These are phyloP conservation scores for Mythimna albipuncta DNA, from an alignment of 2,888 invertebrate genomes.

Conservation along the genomic window DNA sequence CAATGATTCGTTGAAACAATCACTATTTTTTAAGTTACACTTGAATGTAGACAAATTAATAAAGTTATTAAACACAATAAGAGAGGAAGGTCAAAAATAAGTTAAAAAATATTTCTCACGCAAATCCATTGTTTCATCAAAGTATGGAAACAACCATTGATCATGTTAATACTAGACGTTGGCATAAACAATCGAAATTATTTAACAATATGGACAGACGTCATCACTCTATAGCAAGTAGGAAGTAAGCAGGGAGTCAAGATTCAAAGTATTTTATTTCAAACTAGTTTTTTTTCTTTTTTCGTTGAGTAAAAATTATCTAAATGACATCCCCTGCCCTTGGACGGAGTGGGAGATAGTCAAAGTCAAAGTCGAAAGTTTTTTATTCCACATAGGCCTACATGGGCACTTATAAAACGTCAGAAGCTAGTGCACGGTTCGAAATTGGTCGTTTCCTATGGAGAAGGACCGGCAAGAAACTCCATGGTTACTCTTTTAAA, in stretches of 20 bases:
- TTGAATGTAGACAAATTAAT: constrained; percentile 43
- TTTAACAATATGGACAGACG: constrained; percentile 37
- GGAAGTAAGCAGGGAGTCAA: not conserved
- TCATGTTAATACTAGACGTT: constrained; percentile 42
- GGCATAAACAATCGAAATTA: constrained; percentile 50
- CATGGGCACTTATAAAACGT: too few relatives aligned
- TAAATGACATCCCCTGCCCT: too few relatives aligned
- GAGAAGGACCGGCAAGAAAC: too few relatives aligned
- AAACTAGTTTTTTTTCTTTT: too few relatives aligned
- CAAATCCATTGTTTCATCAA: constrained; percentile 45
- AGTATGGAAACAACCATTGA: constrained; percentile 48
- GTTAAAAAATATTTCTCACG: constrained; percentile 54
- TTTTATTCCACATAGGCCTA: too few relatives aligned
- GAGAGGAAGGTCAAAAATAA: constrained; percentile 50
- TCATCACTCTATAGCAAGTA: constrained; percentile 7
- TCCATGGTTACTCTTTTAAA: too few relatives aligned
- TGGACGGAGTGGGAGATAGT: too few relatives aligned
- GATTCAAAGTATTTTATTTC: too few relatives aligned
- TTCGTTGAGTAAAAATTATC: too few relatives aligned
- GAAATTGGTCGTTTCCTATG: too few relatives aligned
- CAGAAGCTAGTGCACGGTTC: too few relatives aligned
- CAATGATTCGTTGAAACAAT: constrained; percentile 36
- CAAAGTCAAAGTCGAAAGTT: too few relatives aligned
- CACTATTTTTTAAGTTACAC: constrained; percentile 24
- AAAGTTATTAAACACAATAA: constrained; percentile 47